Evolutionary conservation across 2,797 vertebrate genomes (phyloP), one percentile per base, ranked within the genome.

Genomic region (Gallinago stenura): DNA sequence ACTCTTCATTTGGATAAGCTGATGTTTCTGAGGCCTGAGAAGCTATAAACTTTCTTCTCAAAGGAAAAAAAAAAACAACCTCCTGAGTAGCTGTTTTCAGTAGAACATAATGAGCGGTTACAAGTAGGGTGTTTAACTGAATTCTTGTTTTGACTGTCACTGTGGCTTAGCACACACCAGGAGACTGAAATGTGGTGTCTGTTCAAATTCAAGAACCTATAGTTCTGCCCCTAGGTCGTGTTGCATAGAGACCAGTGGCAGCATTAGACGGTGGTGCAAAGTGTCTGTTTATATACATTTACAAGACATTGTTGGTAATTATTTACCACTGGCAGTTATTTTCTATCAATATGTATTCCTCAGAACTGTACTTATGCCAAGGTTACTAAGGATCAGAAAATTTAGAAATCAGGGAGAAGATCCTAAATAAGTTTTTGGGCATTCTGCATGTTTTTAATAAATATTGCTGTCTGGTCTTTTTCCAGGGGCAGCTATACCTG

Each of bases 81-180:
- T 53, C 39, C 28, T 0, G 1, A 79, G 83, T 75, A 71, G 57
- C 83, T 85, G 54, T 91, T 92, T 68, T 88, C 84, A 48, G 79
- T 60, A 58, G 56, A 62, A n/a, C 39, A 35, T 30, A 43, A 64
- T 10, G n/a, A 96, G 58, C 73, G 30, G 75, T 93, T 94, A 79
- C 28, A 35, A 83, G 83, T 20, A 62, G 54, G 57, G 43, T 8
- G 4, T 66, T 90, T 72, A 94, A 90, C 79, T 81, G 8, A 82
- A 70, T 62, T 76, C 84, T 73, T 94, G 83, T 72, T 94, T 83
- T 90, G 95, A 48, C 80, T 96, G 57, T 96, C 6, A 0, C 61
- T 80, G 83, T 76, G 91, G 68, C 78, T 90, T 87, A 46, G 46
- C 31, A 4, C 28, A 2, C 75, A 64, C 54, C 56, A 82, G 85